Base-by-base conservation (phyloP, 1,140 invertebrate species). In the Drosophila prosaltans region DNA sequence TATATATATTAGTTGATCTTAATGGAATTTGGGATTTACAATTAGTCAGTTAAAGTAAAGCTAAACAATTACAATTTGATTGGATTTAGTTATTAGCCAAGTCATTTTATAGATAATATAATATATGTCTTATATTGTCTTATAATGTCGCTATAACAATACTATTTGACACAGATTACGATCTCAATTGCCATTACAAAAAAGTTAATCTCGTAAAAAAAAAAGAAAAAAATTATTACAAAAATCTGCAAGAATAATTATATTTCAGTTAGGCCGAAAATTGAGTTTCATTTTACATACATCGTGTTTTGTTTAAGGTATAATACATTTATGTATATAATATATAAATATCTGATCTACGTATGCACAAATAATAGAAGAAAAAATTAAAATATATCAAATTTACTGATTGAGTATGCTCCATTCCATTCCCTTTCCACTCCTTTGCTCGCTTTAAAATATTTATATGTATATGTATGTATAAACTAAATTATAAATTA, bases 401-500 rank as follows among this genome's bases (percentile, higher is more conserved):
- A 72, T 61, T 77, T 40, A 10, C 59, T 69, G 30, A 10, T 74
- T 80, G 81, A 85, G 81, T 84, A 84, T 86, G 78, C 63, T 10
- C 1, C 21, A 26, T 10, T 11, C 21, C 9, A 3, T 26, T 51
- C 32, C 7, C n/a, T 10, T 10, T 26, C 3, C 21, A 48, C 40
- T 51, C 24, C 54, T 62, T 41, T 39, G 16, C 24, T 40, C 64
- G 8, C 32, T 55, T 45, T 70, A 70, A n/a, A 36, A 45, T 64
- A 16, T 77, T 76, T 76, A 77, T 36, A 24, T 48, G 7, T 2
- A 21, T 7, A 24, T 61, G 64, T 72, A 72, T 41, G 32, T 80
- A 69, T 73, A 45, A 88, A 82, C 69, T 82, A 80, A 77, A 65
- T 58, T 48, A 70, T 80, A 74, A 80, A 79, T 76, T 77, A 73